Evolutionary conservation across 92 coral and sea anemone species (phyloP).

Genomic region (Hydrozoanthus gracilis): DNA sequence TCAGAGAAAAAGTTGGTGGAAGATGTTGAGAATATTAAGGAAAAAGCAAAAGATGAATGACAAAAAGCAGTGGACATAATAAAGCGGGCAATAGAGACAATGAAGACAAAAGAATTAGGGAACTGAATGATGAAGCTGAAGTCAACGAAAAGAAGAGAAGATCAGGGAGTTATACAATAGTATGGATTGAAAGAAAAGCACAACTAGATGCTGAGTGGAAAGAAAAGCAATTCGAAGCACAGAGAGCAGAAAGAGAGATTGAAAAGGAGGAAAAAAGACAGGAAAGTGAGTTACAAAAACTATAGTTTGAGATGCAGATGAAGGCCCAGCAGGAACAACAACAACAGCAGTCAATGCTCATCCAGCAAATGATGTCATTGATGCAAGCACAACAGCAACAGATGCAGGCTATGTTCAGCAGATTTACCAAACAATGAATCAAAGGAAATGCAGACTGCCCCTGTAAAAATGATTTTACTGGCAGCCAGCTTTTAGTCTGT

Average conservation of each 20-base stretch:
- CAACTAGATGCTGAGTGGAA: background rate
- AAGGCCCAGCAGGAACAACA: background rate
- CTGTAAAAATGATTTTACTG: too few species aligned
- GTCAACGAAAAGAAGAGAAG: too few species aligned
- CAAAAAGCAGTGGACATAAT: background rate
- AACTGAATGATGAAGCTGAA: background rate
- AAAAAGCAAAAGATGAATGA: too few species aligned
- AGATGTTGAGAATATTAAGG: too few species aligned
- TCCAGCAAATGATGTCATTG: slow-evolving; percentile 26
- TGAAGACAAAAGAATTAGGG: slow-evolving; percentile 14
- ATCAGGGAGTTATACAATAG: background rate
- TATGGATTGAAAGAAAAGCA: background rate
- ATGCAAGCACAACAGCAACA: slow-evolving; percentile 15
- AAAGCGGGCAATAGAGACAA: slow-evolving; percentile 1
- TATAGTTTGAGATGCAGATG: background rate
- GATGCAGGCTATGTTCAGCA: background rate
- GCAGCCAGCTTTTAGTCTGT: too few species aligned
- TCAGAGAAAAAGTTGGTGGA: too few species aligned
- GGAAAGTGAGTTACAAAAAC: background rate
- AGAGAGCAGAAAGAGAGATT: too few species aligned
- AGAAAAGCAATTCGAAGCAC: too few species aligned
- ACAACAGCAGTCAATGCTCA: slow-evolving; percentile 19
- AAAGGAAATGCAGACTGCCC: too few species aligned
- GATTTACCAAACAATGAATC: background rate
- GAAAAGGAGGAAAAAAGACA: too few species aligned